Base-by-base conservation (phyloP, 2,888 invertebrate genomes). In the Zaprionus lineosus region DNA sequence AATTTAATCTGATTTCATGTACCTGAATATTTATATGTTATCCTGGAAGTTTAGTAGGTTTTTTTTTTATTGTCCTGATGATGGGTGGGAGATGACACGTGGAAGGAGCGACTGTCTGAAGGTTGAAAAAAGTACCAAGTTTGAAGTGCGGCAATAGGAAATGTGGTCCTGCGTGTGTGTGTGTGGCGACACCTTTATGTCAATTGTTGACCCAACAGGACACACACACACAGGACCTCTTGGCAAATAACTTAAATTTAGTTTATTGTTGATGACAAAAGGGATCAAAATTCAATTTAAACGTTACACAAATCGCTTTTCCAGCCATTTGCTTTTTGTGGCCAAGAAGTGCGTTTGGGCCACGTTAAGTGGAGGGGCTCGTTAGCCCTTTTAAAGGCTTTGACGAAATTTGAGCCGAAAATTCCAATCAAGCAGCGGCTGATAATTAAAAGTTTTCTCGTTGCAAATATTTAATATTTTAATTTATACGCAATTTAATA, bases 231-330 rank as follows among this genome's bases (percentile, higher is more conserved):
- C n/a, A 36, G 14, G 21, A 26, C 5, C 16, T 24, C 40, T 43
- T n/a, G n/a, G n/a, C n/a, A n/a, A n/a, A n/a, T n/a, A 44, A 47
- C 44, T 15, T 52, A 58, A 48, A 44, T 59, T 46, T 69, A 73
- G 73, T 71, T 53, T 71, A 52, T 41, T 40, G 33, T 37, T 39
- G 15, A 16, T 39, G 46, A 85, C 84, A 87, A 88, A 87, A 84
- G 87, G 87, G 81, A 88, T 81, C 71, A 66, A 69, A 88, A 88
- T 88, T 87, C 84, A 82, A 88, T 88, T 88, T 87, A 69, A 85
- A 85, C 79, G 79, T 69, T 86, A 86, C 71, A 75, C 74, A 72
- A 88, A 88, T 74, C 72, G 74, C 44, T 69, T 77, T 74, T 63
- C 39, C n/a, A 7, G 6, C 26, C 69, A 12, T 48, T 37, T 44